phyloP scores from a whole-genome alignment of 1,140 invertebrate species.

The Oryctes rhinoceros region DNA sequence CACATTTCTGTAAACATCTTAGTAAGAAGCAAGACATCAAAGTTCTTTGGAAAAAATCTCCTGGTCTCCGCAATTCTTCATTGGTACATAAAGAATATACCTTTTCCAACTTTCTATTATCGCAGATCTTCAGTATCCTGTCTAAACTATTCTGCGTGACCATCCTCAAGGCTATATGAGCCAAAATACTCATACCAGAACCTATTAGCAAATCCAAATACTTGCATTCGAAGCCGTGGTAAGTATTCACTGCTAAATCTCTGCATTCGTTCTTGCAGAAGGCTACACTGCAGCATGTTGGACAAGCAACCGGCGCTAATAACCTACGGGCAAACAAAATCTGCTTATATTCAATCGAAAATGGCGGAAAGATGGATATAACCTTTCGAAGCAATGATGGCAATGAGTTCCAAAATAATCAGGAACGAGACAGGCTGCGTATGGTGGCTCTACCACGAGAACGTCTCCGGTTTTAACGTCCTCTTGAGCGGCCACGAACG shows the following conservation, averaged over 20 bases:
- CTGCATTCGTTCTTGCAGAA: conserved; percentile 80
- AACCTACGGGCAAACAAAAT: neutral
- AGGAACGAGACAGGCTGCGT: conserved; percentile 76
- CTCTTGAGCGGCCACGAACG: conserved; percentile 68
- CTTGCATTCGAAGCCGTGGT: conserved; percentile 85
- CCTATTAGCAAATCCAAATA: conserved; percentile 77
- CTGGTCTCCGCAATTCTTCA: conserved; percentile 66
- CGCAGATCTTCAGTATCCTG: conserved; percentile 64
- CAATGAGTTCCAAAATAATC: conserved; percentile 81
- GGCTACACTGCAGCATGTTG: conserved; percentile 76
- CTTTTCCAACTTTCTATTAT: conserved; percentile 61
- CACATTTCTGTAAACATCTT: conserved; percentile 71
- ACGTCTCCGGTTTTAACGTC: conserved; percentile 71
- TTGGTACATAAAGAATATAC: conserved; percentile 74
- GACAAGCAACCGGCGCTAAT: conserved; percentile 74
- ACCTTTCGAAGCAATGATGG: conserved; percentile 82
- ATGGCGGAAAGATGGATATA: neutral
- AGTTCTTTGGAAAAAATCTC: conserved; percentile 80
- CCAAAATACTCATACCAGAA: conserved; percentile 83
- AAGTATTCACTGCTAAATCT: conserved; percentile 70
- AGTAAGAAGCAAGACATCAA: conserved; percentile 82
- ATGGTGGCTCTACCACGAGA: conserved; percentile 77
- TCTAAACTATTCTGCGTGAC: conserved; percentile 71
- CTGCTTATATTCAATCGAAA: neutral
- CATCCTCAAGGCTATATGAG: conserved; percentile 78